Conservation (phyloP, 2,888 invertebrate genomes). For the Eupithecia vulgata region DNA sequence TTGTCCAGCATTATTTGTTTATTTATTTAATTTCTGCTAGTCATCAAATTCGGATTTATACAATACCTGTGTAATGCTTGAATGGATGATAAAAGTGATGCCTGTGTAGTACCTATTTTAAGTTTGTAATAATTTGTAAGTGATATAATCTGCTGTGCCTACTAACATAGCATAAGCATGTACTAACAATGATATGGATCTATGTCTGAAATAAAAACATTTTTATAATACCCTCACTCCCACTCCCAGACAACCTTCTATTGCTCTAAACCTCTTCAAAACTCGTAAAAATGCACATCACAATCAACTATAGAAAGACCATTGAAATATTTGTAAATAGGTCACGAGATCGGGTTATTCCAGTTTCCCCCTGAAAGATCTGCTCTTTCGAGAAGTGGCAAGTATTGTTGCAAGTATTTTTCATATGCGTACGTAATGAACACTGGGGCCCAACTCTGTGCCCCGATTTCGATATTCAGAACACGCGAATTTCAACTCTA, state of each 20-base stretch:
- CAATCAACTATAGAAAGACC: not conserved
- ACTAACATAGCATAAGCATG: too few relatives aligned
- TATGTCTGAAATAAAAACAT: too few relatives aligned
- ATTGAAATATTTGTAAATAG: conserved; percentile 9
- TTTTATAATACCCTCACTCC: not conserved
- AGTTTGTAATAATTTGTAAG: too few relatives aligned
- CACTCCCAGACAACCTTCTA: not conserved
- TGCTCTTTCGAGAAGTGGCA: not conserved
- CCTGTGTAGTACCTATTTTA: too few relatives aligned
- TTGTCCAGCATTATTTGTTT: too few relatives aligned
- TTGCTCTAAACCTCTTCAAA: not conserved
- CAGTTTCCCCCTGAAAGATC: not conserved
- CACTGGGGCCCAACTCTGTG: conserved; percentile 23
- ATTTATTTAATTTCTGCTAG: too few relatives aligned
- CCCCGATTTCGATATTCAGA: not conserved
- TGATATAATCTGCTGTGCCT: too few relatives aligned
- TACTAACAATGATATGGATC: too few relatives aligned
- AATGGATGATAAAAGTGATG: too few relatives aligned
- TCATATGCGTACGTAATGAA: conserved; percentile 54
- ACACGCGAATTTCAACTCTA: not conserved
- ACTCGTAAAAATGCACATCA: not conserved
- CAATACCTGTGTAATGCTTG: too few relatives aligned
- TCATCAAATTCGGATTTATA: too few relatives aligned
- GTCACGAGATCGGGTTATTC: not conserved
- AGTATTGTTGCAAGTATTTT: conserved; percentile 42